A percentile compares a stretch with the other conserved stretches of the same genome.
These are phyloP conservation scores for Cataglyphis altisquamis DNA, from an alignment of 2,888 invertebrate genomes.

Conservation along the genomic window DNA sequence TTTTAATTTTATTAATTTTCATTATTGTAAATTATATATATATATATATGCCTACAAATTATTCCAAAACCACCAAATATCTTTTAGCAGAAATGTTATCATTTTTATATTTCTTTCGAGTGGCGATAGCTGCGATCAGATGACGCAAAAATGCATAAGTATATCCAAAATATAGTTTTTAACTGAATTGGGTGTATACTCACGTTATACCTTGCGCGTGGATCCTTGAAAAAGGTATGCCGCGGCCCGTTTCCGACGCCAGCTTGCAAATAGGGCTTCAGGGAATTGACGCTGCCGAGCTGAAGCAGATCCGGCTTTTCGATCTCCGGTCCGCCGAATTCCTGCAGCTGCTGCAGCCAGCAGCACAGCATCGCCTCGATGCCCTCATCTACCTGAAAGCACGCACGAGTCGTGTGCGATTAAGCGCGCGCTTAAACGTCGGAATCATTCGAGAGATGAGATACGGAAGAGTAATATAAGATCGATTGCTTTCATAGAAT, in stretches of 20 bases:
- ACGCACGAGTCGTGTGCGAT: conserved; percentile 14
- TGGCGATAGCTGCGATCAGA: not conserved
- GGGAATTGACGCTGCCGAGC: conserved; percentile 90
- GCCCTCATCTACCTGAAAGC: conserved; percentile 91
- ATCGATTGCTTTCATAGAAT: conserved; percentile 1
- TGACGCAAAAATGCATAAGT: not conserved
- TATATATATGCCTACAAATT: not conserved
- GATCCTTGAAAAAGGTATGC: conserved; percentile 89
- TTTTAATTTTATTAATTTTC: no score
- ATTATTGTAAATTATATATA: not conserved
- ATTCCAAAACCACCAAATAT: not conserved
- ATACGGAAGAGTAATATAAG: conserved; percentile 1
- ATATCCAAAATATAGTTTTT: not conserved
- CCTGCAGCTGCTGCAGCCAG: conserved; percentile 94
- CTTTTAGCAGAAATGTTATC: no score
- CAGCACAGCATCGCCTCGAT: conserved; percentile 95
- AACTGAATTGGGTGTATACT: conserved; percentile 82
- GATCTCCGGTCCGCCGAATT: conserved; percentile 93
- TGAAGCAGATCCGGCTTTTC: conserved; percentile 95
- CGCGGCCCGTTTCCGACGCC: conserved; percentile 88
- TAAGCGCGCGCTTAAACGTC: conserved; percentile 1
- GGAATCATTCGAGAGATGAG: not conserved
- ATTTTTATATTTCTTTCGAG: no score
- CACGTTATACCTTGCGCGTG: conserved; percentile 94
- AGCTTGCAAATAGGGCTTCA: conserved; percentile 85